phyloP scores from a whole-genome alignment of 2,113 vertebrate species.

The Calypte anna region DNA sequence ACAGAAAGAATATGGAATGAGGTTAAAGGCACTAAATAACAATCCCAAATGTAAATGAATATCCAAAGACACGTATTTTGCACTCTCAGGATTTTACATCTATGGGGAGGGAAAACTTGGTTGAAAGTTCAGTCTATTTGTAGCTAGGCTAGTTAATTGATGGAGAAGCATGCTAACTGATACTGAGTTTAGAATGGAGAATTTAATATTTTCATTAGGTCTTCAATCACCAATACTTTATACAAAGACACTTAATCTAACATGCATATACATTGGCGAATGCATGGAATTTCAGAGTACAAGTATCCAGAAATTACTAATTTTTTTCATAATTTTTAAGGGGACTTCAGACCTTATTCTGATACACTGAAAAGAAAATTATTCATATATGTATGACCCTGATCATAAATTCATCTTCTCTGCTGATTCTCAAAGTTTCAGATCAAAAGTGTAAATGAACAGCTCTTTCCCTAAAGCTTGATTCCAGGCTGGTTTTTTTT shows the following conservation, averaged over 20 bases:
- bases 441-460: not conserved
- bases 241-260: conserved; percentile 18
- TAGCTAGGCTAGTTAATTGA: not conserved
- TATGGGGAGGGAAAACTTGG: not conserved
- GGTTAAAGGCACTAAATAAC: not conserved
- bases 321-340: not conserved
- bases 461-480: not conserved
- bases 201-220: not conserved
- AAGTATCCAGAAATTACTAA: not conserved
- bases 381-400: not conserved
- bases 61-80: not conserved
- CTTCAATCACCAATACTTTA: not conserved
- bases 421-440: not conserved
- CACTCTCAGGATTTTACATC: not conserved
- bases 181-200: not conserved
- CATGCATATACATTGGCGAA: not conserved
- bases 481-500: not conserved
- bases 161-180: not conserved
- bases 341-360: not conserved
- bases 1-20: not conserved
- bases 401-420: conserved; percentile 33
- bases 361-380: not conserved
- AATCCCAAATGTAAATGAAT: not conserved
- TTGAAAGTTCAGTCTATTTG: not conserved
- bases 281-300: not conserved